These are phyloP conservation scores for Xiphorhynchus elegans DNA, from an alignment of 2,113 vertebrate species.

Conservation along the genomic window DNA sequence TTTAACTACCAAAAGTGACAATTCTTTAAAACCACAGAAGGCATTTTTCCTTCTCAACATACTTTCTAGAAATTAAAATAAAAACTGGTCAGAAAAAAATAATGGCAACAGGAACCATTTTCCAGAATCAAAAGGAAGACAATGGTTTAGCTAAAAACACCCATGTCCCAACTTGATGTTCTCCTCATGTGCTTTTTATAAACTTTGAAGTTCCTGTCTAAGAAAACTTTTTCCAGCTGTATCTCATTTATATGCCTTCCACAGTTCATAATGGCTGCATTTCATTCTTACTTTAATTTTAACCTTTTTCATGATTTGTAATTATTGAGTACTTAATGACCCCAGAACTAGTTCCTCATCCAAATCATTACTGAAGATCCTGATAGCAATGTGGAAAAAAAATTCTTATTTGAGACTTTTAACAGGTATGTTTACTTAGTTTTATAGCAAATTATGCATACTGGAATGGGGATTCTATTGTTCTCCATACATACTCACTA, in stretches of 20 bases:
- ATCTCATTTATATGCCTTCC: not conserved
- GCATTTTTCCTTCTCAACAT: not conserved
- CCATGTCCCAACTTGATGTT: not conserved
- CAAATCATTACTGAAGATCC: not conserved
- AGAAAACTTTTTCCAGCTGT: not conserved
- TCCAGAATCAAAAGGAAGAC: not conserved
- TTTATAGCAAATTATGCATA: not conserved
- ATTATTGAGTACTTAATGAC: not conserved
- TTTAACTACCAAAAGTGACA: not conserved
- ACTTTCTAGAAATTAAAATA: not conserved
- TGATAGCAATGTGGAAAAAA: not conserved
- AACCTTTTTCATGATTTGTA: not conserved
- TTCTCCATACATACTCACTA: not conserved
- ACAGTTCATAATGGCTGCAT: not conserved
- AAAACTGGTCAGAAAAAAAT: not conserved
- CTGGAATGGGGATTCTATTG: not conserved
- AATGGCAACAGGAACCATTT: not conserved
- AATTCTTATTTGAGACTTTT: not conserved
- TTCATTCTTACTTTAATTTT: not conserved
- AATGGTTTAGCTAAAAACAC: not conserved
- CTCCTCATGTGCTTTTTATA: not conserved
- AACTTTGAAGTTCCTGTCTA: not conserved
- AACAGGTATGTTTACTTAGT: not conserved
- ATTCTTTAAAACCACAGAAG: not conserved
- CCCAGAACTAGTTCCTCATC: not conserved